phyloP scores from a whole-genome alignment of 2,797 vertebrate genomes.

The Heliangelus exortis region DNA sequence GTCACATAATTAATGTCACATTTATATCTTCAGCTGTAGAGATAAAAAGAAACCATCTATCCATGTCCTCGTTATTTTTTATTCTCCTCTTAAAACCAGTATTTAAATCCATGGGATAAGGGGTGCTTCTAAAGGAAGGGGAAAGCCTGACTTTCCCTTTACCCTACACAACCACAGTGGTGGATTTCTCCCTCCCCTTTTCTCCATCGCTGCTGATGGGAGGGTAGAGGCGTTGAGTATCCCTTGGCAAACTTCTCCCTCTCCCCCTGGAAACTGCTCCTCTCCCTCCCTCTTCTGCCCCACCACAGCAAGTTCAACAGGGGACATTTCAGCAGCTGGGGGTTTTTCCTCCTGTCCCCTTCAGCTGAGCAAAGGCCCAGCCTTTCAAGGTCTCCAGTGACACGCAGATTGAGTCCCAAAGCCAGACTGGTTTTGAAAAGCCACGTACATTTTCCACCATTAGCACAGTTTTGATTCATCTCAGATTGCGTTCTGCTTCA shows the following conservation, averaged over 20 bases:
- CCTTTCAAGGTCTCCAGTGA: not conserved
- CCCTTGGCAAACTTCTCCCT: not conserved
- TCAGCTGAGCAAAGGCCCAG: not conserved
- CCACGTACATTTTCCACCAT: not conserved
- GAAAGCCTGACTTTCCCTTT: conserved; percentile 25
- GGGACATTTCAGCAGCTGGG: not conserved
- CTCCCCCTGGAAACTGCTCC: not conserved
- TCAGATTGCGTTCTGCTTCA: not conserved
- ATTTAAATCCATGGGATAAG: conserved; percentile 6
- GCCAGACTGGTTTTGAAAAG: not conserved
- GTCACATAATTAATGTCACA: conserved; percentile 73
- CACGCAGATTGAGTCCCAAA: rapidly evolving
- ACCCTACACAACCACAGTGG: not conserved
- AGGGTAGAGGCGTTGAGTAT: not conserved
- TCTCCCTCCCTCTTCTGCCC: not conserved
- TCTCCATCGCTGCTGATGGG: rapidly evolving
- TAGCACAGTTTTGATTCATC: not conserved
- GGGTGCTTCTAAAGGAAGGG: not conserved
- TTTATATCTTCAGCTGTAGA: conserved; percentile 67
- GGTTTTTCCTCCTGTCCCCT: not conserved
- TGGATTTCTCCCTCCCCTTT: not conserved
- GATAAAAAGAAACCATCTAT: conserved; percentile 72
- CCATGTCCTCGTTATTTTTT: conserved; percentile 58
- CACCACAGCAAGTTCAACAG: not conserved
- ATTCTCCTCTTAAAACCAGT: conserved; percentile 46